Conservation (phyloP, 2,888 invertebrate species). For the Nymphalis urticae region DNA sequence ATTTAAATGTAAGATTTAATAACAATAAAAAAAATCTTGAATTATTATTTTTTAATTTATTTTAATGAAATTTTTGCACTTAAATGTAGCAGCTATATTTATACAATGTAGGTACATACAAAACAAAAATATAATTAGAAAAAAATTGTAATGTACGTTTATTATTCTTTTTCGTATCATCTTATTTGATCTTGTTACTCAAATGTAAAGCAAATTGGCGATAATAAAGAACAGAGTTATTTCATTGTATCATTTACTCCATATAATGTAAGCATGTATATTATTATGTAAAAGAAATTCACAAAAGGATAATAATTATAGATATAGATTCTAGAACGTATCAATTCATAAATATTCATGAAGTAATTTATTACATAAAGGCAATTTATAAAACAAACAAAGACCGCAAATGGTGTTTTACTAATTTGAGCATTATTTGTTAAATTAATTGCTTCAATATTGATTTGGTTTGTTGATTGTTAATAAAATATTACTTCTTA, state of each 20-base stretch:
- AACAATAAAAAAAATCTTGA: no score
- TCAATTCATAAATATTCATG: slow-evolving; percentile 52
- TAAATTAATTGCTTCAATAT: slow-evolving; percentile 2
- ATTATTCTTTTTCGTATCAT: not conserved
- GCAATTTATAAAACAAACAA: slow-evolving; percentile 25
- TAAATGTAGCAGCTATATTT: no score
- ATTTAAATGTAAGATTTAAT: no score
- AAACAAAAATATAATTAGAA: no score
- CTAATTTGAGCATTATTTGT: slow-evolving; percentile 13
- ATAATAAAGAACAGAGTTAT: slow-evolving; percentile 1
- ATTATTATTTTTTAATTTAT: no score
- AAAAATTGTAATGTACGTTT: not conserved
- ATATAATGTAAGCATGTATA: not conserved
- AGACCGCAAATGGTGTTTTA: not conserved
- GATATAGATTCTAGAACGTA: slow-evolving; percentile 45
- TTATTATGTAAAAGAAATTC: not conserved
- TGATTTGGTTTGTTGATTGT: not conserved
- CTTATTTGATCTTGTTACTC: not conserved
- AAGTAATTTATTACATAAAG: slow-evolving; percentile 42
- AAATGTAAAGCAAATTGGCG: not conserved
- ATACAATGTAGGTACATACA: no score
- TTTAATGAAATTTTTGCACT: no score
- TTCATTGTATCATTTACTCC: not conserved
- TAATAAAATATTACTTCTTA: no score
- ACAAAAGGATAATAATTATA: slow-evolving; percentile 45